phyloP scores from a whole-genome alignment of 2,888 invertebrate species.

The Callimorpha dominula region DNA sequence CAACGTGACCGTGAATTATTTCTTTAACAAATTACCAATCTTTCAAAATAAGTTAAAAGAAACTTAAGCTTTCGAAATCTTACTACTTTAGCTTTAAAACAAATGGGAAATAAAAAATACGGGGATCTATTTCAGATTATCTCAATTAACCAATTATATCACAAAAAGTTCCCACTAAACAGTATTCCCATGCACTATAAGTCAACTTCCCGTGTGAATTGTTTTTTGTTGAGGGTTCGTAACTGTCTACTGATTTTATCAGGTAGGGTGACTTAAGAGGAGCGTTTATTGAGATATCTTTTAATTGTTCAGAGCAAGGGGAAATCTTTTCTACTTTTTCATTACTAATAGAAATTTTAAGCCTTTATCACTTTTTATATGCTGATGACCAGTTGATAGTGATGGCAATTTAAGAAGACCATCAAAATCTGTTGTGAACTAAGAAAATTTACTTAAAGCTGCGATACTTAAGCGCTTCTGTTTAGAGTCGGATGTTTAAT shows the following conservation, averaged over 20 bases:
- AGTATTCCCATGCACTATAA: slow-evolving; percentile 33
- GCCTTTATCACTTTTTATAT: background rate
- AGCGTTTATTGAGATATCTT: slow-evolving; percentile 2
- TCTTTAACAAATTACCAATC: too few species aligned
- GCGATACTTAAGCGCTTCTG: too few species aligned
- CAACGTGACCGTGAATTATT: too few species aligned
- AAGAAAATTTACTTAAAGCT: too few species aligned
- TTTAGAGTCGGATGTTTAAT: too few species aligned
- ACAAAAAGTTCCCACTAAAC: slow-evolving; percentile 22
- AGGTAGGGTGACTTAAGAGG: background rate
- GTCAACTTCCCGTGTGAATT: slow-evolving; percentile 50
- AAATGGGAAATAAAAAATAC: background rate
- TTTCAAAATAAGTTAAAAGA: background rate
- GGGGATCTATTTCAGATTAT: slow-evolving; percentile 7
- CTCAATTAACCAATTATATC: slow-evolving; percentile 8
- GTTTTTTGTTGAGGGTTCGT: background rate
- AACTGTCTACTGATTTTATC: slow-evolving; percentile 2
- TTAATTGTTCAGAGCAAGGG: background rate
- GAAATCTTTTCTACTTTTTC: background rate
- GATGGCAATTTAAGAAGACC: background rate
- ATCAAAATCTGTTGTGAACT: background rate
- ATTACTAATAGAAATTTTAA: background rate
- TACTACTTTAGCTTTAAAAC: background rate
- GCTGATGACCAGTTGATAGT: background rate
- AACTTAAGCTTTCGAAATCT: background rate